Percentiles rank a stretch among this genome's conserved stretches.
Conservation (phyloP, 2,797 vertebrate species). For the Danio tinwini region DNA sequence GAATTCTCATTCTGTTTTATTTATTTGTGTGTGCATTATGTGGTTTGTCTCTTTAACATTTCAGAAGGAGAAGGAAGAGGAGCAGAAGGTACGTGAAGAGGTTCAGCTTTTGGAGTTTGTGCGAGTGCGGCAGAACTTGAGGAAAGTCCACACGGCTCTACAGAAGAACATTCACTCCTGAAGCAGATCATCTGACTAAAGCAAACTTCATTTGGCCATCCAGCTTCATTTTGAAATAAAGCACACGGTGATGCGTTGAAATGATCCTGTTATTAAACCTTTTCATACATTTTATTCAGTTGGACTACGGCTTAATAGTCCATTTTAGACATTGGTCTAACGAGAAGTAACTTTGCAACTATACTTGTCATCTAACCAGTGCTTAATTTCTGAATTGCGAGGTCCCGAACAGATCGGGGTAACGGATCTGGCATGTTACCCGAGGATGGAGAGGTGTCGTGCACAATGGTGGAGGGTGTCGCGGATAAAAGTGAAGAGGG, state of each 20-base stretch:
- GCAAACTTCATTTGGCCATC: neutral
- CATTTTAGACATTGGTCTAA: too few species aligned
- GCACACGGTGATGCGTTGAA: neutral
- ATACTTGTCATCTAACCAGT: too few species aligned
- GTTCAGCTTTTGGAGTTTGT: constrained; percentile 74
- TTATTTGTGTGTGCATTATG: neutral
- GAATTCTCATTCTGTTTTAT: too few species aligned
- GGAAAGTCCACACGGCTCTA: constrained; percentile 73
- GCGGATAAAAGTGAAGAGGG: too few species aligned
- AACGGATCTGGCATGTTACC: too few species aligned
- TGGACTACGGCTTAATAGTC: too few species aligned
- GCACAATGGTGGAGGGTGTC: too few species aligned
- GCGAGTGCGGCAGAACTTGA: constrained; percentile 75
- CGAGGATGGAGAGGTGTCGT: too few species aligned
- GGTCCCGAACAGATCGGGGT: too few species aligned
- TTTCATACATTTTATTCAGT: neutral
- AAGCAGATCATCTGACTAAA: constrained; percentile 21
- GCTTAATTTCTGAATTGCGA: too few species aligned
- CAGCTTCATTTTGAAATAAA: constrained; percentile 7
- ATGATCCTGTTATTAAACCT: neutral
- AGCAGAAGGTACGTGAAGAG: constrained; percentile 65
- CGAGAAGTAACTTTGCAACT: too few species aligned
- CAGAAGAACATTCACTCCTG: constrained; percentile 63
- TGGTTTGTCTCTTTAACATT: neutral
- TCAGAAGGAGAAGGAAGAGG: constrained; percentile 70